phyloP scores from a whole-genome alignment of 2,113 vertebrate genomes.

The Epinephelus cyanopodus region DNA sequence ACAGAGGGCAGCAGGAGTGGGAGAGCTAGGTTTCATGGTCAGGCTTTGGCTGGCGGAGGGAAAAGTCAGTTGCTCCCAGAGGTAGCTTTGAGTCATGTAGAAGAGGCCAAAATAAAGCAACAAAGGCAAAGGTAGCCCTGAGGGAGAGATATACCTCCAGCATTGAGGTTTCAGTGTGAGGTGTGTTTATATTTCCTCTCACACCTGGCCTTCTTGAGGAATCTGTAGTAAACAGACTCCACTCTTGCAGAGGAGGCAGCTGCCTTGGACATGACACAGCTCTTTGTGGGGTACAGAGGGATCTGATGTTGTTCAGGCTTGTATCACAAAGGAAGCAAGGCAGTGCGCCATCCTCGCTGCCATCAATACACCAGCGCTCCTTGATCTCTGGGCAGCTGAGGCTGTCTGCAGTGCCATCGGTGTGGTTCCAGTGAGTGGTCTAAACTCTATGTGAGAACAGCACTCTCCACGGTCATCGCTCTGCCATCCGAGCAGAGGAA shows the following conservation, averaged over 20 bases:
- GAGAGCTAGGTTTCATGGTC: constrained; percentile 54
- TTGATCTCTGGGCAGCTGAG: constrained; percentile 48
- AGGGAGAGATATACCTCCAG: constrained; percentile 41
- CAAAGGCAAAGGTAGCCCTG: constrained; percentile 28
- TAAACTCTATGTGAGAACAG: constrained; percentile 22
- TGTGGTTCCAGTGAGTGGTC: constrained; percentile 10
- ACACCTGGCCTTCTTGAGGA: constrained; percentile 61
- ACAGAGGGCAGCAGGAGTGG: constrained; percentile 49
- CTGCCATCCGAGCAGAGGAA: constrained; percentile 3
- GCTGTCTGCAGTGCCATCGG: constrained; percentile 25
- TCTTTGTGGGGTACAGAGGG: constrained; percentile 19
- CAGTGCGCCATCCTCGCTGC: not conserved
- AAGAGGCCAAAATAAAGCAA: constrained; percentile 60
- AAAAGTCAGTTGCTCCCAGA: constrained; percentile 53
- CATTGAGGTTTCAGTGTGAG: constrained; percentile 47
- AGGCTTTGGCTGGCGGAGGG: constrained; percentile 20
- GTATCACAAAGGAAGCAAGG: constrained; percentile 18
- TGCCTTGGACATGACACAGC: constrained; percentile 8
- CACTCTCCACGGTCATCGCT: not conserved
- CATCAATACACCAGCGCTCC: constrained; percentile 12
- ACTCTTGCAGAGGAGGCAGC: constrained; percentile 26
- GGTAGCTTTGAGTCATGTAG: constrained; percentile 52
- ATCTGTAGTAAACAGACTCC: constrained; percentile 39
- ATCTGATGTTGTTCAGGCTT: constrained; percentile 36
- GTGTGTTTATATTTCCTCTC: constrained; percentile 67